Evolutionary conservation across 2,797 vertebrate species (phyloP).

Genomic region (Melanotaenia nigrans): DNA sequence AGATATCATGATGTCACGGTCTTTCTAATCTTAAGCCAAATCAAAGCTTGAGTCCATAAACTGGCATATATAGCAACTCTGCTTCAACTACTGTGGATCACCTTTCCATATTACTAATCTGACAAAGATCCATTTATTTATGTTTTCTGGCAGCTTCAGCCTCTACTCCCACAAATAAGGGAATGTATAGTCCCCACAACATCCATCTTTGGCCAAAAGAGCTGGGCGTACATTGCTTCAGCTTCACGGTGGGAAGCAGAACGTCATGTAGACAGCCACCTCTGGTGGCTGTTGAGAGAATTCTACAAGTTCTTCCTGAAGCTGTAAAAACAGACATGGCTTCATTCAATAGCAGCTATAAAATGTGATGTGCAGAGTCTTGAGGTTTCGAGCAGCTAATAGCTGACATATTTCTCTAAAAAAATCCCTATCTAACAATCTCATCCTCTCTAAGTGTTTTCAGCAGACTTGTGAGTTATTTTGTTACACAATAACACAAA

Average conservation of each 20-base stretch:
- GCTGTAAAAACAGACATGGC: slow-evolving; percentile 34
- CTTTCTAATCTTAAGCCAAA: slow-evolving; percentile 55
- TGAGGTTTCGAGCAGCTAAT: slow-evolving; percentile 62
- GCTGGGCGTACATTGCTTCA: slow-evolving; percentile 29
- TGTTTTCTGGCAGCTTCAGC: slow-evolving; percentile 36
- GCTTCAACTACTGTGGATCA: slow-evolving; percentile 3
- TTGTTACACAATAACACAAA: slow-evolving; percentile 42
- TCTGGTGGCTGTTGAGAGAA: slow-evolving; percentile 73
- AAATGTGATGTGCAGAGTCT: slow-evolving; percentile 50
- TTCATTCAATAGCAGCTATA: slow-evolving; percentile 56
- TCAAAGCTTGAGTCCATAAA: slow-evolving; percentile 27
- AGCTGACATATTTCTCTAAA: slow-evolving; percentile 59
- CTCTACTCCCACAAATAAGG: slow-evolving; percentile 46
- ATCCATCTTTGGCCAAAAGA: slow-evolving; percentile 41
- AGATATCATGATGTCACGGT: slow-evolving; percentile 47
- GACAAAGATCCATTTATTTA: slow-evolving; percentile 47
- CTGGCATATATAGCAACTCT: slow-evolving; percentile 27
- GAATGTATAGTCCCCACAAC: slow-evolving; percentile 43
- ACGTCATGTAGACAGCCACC: slow-evolving; percentile 69
- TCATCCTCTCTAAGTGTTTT: slow-evolving; percentile 51
- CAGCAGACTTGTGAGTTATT: slow-evolving; percentile 42
- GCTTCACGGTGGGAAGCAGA: slow-evolving; percentile 13
- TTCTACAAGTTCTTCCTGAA: not conserved
- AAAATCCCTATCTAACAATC: slow-evolving; percentile 67
- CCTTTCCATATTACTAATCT: slow-evolving; percentile 50